Evolutionary conservation across 2,797 vertebrate genomes (phyloP).

Genomic region (Phrynocephalus guinanensis): DNA sequence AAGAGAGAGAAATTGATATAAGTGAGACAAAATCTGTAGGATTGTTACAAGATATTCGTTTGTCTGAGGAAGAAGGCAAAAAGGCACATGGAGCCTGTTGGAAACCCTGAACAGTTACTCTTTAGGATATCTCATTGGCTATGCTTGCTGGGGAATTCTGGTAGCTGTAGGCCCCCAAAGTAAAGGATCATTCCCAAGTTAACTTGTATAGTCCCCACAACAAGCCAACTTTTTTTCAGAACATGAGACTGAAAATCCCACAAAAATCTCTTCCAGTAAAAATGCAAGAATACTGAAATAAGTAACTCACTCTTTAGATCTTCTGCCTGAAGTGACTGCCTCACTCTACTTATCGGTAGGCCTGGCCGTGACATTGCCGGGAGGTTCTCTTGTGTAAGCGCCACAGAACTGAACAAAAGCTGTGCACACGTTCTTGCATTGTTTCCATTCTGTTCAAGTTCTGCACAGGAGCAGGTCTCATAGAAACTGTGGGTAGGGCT

Average conservation of each 20-base stretch:
- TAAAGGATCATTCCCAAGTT: not conserved
- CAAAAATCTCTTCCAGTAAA: not conserved
- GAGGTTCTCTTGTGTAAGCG: not conserved
- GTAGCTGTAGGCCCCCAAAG: too few species aligned
- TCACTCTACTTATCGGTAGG: not conserved
- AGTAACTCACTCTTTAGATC: not conserved
- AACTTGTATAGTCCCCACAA: not conserved
- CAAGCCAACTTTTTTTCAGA: not conserved
- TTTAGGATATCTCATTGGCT: too few species aligned
- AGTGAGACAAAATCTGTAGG: not conserved
- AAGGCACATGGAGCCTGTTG: too few species aligned
- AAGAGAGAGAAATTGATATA: not conserved
- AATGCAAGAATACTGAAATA: not conserved
- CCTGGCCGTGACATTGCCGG: not conserved
- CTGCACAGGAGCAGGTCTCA: not conserved
- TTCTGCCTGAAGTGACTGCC: not conserved
- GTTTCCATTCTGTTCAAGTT: not conserved
- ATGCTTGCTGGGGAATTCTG: too few species aligned
- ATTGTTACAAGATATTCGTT: not conserved
- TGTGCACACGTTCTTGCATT: not conserved
- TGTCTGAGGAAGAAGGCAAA: not conserved
- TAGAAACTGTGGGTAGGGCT: not conserved
- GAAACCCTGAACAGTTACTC: too few species aligned
- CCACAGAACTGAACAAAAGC: not conserved
- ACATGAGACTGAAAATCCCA: not conserved